Evolutionary conservation across 2,888 invertebrate genomes (phyloP), one percentile per base, ranked within the genome.

Genomic region (Tineola bisselliella): DNA sequence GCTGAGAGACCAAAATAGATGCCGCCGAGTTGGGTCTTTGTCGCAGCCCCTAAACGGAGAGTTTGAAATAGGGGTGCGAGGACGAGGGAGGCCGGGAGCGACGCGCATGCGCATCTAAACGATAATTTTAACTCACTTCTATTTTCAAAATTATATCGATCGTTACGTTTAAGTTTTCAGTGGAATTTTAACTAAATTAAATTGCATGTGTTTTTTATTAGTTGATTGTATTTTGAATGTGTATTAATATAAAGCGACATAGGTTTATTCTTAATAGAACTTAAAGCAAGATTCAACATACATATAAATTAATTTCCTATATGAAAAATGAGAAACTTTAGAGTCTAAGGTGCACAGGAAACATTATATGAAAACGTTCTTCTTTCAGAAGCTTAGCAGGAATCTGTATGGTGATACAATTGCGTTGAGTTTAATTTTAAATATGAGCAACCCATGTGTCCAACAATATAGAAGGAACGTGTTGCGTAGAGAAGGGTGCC

Each of bases 21-120:
- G 71, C 72, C 68, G 25, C 25, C 25, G 25, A 81, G 76, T 77
- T 74, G 80, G 56, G 75, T 83, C 84, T 81, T 81, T 82, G 84
- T 81, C 80, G 75, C 83, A 76, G 67, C 81, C 86, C 84, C 84
- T 84, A 84, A 84, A 86, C 84, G 84, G 80, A 84, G 84, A 83
- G 81, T 81, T 84, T 84, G 4, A 48, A 83, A 83, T 83, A 77
- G 75, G 77, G 80, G 76, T 83, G 25, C 25, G 86, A 38, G 38
- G 38, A 10, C 10, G 38, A 38, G 38, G 38, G 38, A 38, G 38
- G 38, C 38, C 38, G 38, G 11, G 81, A 81, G 67, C 48, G 13
- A 5, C 48, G 78, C 82, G 82, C 83, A 76, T 79, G 86, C 86
- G 82, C 75, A 64, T 31, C 6, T 8, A 13, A 25, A 25, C 31